A percentile compares a stretch with the other conserved stretches of the same genome.
Conservation (phyloP, 2,113 vertebrate genomes). For the Protobothrops flavoviridis region DNA sequence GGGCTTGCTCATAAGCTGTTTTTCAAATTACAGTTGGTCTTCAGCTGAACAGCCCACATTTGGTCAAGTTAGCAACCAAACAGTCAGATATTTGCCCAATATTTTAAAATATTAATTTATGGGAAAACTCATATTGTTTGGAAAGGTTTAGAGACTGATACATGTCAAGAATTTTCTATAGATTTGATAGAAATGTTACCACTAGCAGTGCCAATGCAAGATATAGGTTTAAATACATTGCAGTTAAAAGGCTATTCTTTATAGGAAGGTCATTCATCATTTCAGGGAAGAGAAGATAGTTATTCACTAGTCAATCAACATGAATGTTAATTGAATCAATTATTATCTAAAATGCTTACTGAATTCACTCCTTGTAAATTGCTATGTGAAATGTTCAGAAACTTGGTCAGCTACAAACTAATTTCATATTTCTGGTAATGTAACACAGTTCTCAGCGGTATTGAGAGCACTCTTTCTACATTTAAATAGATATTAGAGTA, state of each 20-base stretch:
- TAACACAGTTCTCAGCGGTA: not conserved
- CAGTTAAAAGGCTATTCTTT: not conserved
- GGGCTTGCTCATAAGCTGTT: not conserved
- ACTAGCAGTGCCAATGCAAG: not conserved
- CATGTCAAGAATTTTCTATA: not conserved
- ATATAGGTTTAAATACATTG: not conserved
- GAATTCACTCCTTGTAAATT: not conserved
- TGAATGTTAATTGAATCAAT: not conserved
- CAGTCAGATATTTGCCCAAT: not conserved
- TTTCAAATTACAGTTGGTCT: not conserved
- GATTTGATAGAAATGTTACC: not conserved
- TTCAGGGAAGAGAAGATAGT: not conserved
- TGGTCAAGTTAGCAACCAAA: not conserved
- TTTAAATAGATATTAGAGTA: not conserved
- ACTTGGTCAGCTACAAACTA: too few species aligned
- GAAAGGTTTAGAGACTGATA: not conserved
- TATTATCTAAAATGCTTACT: not conserved
- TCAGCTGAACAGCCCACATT: not conserved
- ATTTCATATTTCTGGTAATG: not conserved
- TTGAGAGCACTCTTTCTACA: not conserved
- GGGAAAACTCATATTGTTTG: not conserved
- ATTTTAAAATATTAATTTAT: not conserved
- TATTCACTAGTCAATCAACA: not conserved
- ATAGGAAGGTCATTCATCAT: not conserved
- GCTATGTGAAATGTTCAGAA: not conserved